Base-by-base conservation (phyloP, 1,140 invertebrate genomes). In the Drosophila neocordata region DNA sequence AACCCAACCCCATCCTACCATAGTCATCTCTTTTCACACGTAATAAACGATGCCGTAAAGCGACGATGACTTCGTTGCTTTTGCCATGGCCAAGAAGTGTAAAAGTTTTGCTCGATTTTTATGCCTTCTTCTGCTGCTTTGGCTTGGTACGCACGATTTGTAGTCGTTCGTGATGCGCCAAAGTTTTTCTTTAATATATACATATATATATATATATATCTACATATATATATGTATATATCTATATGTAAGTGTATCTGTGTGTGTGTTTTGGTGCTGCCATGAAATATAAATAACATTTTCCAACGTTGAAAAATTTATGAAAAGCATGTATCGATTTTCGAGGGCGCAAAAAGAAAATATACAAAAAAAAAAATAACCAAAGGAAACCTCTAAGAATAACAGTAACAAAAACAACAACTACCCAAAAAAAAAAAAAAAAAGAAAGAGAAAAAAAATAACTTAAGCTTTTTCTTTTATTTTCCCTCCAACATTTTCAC, bases 231-330 rank as follows among this genome's bases (percentile, higher is more conserved):
- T 31, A 34, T 66, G 44, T 66, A 60, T 31, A 3, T 31, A 31
- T 31, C 4, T 31, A 31, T 6, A 6, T 31, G 27, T 31, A 31
- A 6, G 15, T 48, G 41, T 20, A 12, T 48, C 7, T 44, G 41
- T 44, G 15, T 44, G 41, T 48, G 41, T 44, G 41, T 75, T 74
- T 61, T 18, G 18, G 57, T 65, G 60, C 38, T 73, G 60, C 79
- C 83, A 89, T 87, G 84, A 87, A 87, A 87, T 83, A 87, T 89
- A 87, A 87, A 87, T 87, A 88, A 79, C 83, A 83, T 87, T 87
- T 87, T 84, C 74, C 66, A 73, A 69, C 75, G 75, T 63, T 85
- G 79, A 89, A 87, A 89, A 89, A 87, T 87, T 84, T 87, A 87
- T 87, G 83, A 87, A 87, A 89, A 48, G 41, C 41, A 48, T 48